Conservation (phyloP, 2,888 invertebrate genomes). For the Poecilus cupreus region DNA sequence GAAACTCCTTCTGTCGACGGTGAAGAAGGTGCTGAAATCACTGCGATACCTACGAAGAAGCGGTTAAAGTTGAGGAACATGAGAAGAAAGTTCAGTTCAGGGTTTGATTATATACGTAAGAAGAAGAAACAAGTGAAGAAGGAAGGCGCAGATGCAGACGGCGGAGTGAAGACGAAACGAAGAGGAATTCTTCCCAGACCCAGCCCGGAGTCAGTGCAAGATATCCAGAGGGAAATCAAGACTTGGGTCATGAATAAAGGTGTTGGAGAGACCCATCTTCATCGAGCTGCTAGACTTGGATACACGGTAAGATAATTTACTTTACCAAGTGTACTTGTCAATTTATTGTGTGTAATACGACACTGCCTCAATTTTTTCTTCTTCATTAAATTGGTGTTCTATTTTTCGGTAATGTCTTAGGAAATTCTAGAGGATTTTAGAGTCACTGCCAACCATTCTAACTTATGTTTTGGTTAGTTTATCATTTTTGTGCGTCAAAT, state of each 20-base stretch:
- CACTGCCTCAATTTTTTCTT: no score
- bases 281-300: slow-evolving; percentile 92
- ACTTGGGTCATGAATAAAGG: slow-evolving; percentile 96
- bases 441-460: no score
- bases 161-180: slow-evolving; percentile 73
- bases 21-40: slow-evolving; percentile 65
- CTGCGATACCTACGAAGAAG: slow-evolving; percentile 70
- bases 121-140: slow-evolving; percentile 85
- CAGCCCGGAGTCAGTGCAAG: slow-evolving; percentile 81
- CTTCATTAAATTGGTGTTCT: no score
- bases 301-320: slow-evolving; percentile 81
- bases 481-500: no score
- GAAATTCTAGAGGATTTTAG: no score
- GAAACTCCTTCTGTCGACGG: slow-evolving; percentile 63
- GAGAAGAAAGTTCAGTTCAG: slow-evolving; percentile 86
- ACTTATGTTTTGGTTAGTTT: no score
- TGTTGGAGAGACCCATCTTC: slow-evolving; percentile 93
- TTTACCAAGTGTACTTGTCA: no score
- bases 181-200: slow-evolving; percentile 73
- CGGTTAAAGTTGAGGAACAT: slow-evolving; percentile 80
- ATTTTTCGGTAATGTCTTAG: no score
- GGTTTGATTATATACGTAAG: slow-evolving; percentile 92
- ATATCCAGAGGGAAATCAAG: slow-evolving; percentile 90
- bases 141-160: slow-evolving; percentile 72
- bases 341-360: no score